Percentiles rank a stretch among this genome's conserved stretches.
These are phyloP conservation scores for Tortrix viridana DNA, from an alignment of 2,888 invertebrate genomes.

Conservation along the genomic window DNA sequence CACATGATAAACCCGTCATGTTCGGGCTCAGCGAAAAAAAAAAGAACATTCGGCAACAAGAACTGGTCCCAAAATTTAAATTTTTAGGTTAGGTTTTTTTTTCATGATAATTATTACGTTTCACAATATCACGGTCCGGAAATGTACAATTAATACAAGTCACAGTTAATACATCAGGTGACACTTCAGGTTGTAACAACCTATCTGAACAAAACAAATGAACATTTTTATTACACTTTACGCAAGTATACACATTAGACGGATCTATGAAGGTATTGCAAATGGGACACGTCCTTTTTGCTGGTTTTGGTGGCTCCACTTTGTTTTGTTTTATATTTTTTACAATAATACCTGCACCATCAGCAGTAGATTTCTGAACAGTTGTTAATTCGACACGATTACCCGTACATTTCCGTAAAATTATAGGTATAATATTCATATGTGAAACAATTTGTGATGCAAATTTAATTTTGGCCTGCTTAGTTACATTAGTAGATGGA, in stretches of 20 bases:
- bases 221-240: slow-evolving; percentile 15
- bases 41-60: too few relatives aligned
- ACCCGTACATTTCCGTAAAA: too few relatives aligned
- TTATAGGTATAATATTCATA: too few relatives aligned
- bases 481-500: too few relatives aligned
- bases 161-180: slow-evolving; percentile 21
- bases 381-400: too few relatives aligned
- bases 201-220: slow-evolving; percentile 36
- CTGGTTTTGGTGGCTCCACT: neutral
- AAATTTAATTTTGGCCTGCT: too few relatives aligned
- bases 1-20: too few relatives aligned
- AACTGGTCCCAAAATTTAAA: too few relatives aligned
- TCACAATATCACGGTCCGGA: neutral
- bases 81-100: too few relatives aligned
- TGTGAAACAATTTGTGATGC: too few relatives aligned
- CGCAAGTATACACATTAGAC: slow-evolving; percentile 14
- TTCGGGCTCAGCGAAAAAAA: too few relatives aligned
- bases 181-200: slow-evolving; percentile 15
- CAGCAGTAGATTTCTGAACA: too few relatives aligned
- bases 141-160: slow-evolving; percentile 26
- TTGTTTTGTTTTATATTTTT: neutral
- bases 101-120: slow-evolving; percentile 6
- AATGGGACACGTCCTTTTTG: slow-evolving; percentile 16
- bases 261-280: slow-evolving; percentile 19
- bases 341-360: neutral